Percentiles rank a stretch among this genome's conserved stretches.
Evolutionary conservation across 2,888 invertebrate species (phyloP).

Genomic region (Caenorhabditis uteleia): DNA sequence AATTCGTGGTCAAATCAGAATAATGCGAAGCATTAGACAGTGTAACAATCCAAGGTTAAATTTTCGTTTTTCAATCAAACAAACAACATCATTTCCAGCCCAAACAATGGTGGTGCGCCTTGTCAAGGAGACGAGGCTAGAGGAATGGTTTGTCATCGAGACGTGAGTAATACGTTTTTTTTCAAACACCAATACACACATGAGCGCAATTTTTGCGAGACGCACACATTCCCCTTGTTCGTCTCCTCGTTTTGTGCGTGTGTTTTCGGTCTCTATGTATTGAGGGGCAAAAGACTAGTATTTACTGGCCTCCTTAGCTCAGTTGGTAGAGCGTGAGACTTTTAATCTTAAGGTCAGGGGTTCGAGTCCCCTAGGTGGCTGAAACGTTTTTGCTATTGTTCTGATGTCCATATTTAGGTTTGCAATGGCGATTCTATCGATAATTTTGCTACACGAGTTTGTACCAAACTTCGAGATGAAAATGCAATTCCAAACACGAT

Average conservation of each 20-base stretch:
- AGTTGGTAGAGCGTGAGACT: slow-evolving; percentile 64
- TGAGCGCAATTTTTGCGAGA: no score
- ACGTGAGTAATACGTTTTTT: slow-evolving; percentile 33
- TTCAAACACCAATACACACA: no score
- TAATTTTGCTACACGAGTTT: slow-evolving; percentile 46
- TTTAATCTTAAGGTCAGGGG: slow-evolving; percentile 52
- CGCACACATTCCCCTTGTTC: no score
- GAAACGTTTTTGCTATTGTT: slow-evolving; percentile 4
- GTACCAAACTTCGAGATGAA: slow-evolving; percentile 47
- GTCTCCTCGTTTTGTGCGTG: no score
- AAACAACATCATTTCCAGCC: neutral
- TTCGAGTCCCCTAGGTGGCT: slow-evolving; percentile 45
- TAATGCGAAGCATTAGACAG: slow-evolving; percentile 53
- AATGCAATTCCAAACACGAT: slow-evolving; percentile 54
- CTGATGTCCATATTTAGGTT: slow-evolving; percentile 18
- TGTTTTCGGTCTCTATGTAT: no score
- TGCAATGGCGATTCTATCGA: slow-evolving; percentile 44
- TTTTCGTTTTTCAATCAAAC: slow-evolving; percentile 19
- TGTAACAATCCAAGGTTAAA: slow-evolving; percentile 65
- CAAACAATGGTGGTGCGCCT: slow-evolving; percentile 59
- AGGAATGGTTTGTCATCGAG: slow-evolving; percentile 49
- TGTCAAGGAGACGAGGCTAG: slow-evolving; percentile 60
- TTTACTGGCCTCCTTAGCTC: slow-evolving; percentile 45
- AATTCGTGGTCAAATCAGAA: slow-evolving; percentile 58
- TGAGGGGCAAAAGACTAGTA: no score